phyloP scores from a whole-genome alignment of 2,888 invertebrate genomes.

The Gibbula magus region DNA sequence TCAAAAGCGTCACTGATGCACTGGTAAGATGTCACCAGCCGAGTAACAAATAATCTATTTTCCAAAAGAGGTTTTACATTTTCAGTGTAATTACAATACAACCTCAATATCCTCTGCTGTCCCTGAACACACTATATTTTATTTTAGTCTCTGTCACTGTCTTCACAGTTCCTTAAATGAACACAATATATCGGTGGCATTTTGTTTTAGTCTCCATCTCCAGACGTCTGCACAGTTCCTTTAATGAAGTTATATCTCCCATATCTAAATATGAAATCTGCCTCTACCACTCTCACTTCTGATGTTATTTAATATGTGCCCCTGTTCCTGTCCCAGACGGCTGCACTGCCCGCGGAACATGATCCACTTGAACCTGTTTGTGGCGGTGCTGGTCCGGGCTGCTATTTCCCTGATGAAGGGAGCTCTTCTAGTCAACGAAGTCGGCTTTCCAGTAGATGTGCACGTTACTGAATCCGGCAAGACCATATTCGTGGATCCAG shows the following conservation, averaged over 20 bases:
- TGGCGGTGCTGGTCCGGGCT: constrained; percentile 81
- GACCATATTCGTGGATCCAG: constrained; percentile 31
- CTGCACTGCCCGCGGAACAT: constrained; percentile 82
- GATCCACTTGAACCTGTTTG: constrained; percentile 82
- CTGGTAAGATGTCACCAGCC: too few species aligned
- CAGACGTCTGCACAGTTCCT: too few species aligned
- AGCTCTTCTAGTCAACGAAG: constrained; percentile 76
- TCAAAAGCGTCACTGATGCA: too few species aligned
- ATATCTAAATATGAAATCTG: not conserved
- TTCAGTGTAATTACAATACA: too few species aligned
- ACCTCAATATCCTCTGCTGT: too few species aligned
- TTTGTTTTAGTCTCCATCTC: too few species aligned
- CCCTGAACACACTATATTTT: too few species aligned
- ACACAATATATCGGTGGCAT: too few species aligned
- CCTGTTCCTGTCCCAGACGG: constrained; percentile 79
- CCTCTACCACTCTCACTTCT: not conserved
- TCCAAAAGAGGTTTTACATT: too few species aligned
- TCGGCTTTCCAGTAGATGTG: constrained; percentile 47
- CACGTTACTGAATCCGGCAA: constrained; percentile 25
- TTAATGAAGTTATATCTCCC: not conserved
- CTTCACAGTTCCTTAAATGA: too few species aligned
- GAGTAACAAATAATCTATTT: too few species aligned
- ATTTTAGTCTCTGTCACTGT: too few species aligned
- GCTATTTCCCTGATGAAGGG: constrained; percentile 80
- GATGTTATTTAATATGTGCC: not conserved